These are phyloP conservation scores for Scaptodrosophila lebanonensis DNA, from an alignment of 1,140 invertebrate species.

Conservation along the genomic window DNA sequence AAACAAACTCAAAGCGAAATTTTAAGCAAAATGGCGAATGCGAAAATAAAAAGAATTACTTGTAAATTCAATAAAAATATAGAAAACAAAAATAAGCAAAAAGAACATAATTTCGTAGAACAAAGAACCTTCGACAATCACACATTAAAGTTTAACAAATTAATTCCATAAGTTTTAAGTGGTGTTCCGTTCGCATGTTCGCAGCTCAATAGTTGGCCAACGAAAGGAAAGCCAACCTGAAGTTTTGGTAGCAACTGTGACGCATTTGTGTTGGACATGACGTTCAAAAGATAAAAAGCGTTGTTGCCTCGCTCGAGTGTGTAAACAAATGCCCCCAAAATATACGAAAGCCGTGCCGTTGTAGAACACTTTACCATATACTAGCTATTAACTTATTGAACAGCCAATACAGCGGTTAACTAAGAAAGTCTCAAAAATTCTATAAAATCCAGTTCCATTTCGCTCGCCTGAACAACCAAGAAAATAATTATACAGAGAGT, in stretches of 20 bases:
- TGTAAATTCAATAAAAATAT: conserved; percentile 21
- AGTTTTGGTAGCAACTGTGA: conserved; percentile 22
- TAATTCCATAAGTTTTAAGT: conserved; percentile 43
- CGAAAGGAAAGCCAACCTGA: conserved; percentile 1
- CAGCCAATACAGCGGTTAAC: too few relatives aligned
- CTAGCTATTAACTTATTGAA: too few relatives aligned
- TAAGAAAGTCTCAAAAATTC: too few relatives aligned
- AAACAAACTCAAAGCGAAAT: conserved; percentile 21
- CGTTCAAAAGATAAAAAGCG: not conserved
- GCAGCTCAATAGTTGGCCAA: not conserved
- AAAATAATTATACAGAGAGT: too few relatives aligned
- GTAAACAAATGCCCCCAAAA: too few relatives aligned
- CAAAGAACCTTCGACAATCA: conserved; percentile 61
- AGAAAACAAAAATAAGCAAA: conserved; percentile 31
- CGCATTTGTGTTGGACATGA: too few relatives aligned
- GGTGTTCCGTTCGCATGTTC: conserved; percentile 19
- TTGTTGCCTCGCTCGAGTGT: too few relatives aligned
- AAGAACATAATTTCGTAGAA: conserved; percentile 21
- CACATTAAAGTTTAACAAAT: conserved; percentile 40
- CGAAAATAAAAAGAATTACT: conserved; percentile 13
- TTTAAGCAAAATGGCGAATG: not conserved
- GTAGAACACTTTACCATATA: too few relatives aligned
- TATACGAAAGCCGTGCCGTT: too few relatives aligned
- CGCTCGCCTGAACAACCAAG: too few relatives aligned
- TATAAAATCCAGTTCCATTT: too few relatives aligned